phyloP scores from a whole-genome alignment of 2,797 vertebrate species.

The Crocidura indochinensis region DNA sequence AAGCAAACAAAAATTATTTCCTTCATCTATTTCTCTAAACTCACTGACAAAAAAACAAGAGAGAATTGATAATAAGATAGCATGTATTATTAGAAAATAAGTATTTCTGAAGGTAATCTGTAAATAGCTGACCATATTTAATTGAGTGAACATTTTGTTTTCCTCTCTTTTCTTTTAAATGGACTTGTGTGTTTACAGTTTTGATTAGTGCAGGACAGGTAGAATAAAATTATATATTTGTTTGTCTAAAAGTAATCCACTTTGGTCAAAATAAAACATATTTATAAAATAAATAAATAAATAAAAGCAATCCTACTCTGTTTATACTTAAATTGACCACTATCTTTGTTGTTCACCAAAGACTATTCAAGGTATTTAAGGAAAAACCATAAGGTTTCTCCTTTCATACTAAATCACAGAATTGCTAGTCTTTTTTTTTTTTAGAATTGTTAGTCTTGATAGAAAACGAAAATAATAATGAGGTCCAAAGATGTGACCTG shows the following conservation, averaged over 20 bases:
- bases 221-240: too few species aligned
- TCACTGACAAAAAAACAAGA: not conserved
- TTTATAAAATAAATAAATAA: too few species aligned
- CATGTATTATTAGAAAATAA: not conserved
- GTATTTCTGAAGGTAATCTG: slow-evolving; percentile 17
- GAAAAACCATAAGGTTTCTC: too few species aligned
- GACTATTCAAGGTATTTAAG: too few species aligned
- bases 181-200: not conserved
- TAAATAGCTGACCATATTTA: not conserved
- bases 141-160: not conserved
- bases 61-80: not conserved
- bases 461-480: not conserved
- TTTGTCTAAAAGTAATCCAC: too few species aligned
- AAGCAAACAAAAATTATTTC: too few species aligned
- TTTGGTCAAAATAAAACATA: too few species aligned
- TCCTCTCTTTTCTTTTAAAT: not conserved
- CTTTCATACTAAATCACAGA: too few species aligned
- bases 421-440: too few species aligned
- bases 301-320: too few species aligned
- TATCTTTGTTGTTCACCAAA: too few species aligned
- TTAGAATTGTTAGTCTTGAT: not conserved
- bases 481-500: not conserved
- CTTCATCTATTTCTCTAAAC: slow-evolving; percentile 32
- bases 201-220: not conserved
- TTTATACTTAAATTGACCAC: too few species aligned